Percentiles rank a stretch among this genome's conserved stretches.
These are phyloP conservation scores for Heterotis niloticus DNA, from an alignment of 2,113 vertebrate genomes.

Conservation along the genomic window DNA sequence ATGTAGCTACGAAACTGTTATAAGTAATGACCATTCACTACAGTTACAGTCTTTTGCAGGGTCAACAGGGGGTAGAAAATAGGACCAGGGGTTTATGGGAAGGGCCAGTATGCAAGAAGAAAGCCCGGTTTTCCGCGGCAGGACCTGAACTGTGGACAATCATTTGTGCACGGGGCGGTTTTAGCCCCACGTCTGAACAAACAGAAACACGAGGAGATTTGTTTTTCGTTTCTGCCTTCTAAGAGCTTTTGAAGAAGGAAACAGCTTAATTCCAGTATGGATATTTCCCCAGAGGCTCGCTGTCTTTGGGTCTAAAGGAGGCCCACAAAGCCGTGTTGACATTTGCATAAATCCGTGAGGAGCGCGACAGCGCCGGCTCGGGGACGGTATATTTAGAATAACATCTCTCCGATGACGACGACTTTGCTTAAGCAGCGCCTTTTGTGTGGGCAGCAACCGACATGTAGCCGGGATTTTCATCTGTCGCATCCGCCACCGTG, in stretches of 20 bases:
- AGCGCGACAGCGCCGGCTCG: neutral
- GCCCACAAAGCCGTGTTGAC: neutral
- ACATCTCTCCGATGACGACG: too few relatives aligned
- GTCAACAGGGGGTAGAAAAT: too few relatives aligned
- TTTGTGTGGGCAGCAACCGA: neutral
- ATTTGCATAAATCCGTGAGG: constrained; percentile 4
- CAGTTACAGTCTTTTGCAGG: too few relatives aligned
- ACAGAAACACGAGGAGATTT: neutral
- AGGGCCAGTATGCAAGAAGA: too few relatives aligned
- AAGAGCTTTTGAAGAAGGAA: constrained; percentile 12
- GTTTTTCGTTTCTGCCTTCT: neutral
- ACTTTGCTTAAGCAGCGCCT: neutral
- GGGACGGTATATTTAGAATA: neutral
- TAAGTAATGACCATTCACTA: too few relatives aligned
- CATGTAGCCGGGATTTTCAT: neutral
- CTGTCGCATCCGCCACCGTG: neutral
- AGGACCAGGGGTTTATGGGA: too few relatives aligned
- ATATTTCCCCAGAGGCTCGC: neutral
- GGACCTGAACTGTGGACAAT: neutral
- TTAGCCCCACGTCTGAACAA: neutral
- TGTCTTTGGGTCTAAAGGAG: neutral
- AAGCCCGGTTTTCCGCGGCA: too few relatives aligned
- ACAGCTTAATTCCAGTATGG: neutral
- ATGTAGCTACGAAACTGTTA: too few relatives aligned
- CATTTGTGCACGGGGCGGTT: too few relatives aligned